A percentile compares a stretch with the other conserved stretches of the same genome.
Evolutionary conservation across 2,888 invertebrate species (phyloP).

Genomic region (Aporophyla lueneburgensis): DNA sequence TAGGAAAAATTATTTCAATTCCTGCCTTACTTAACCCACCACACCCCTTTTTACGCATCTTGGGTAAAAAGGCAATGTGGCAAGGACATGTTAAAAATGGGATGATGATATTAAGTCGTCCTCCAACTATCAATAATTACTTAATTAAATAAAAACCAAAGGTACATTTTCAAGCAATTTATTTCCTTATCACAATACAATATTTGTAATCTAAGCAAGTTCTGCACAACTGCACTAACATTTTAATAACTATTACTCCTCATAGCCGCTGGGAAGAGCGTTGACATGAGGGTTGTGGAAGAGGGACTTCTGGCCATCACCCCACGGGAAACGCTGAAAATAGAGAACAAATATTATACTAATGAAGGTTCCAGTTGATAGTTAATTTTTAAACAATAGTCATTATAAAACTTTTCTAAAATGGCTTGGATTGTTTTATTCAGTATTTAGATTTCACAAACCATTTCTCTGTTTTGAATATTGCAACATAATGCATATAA

Average conservation of each 20-base stretch:
- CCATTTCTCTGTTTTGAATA: neutral
- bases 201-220: conserved; percentile 76
- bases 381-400: neutral
- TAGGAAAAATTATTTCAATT: neutral
- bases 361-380: neutral
- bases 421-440: neutral
- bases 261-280: conserved; percentile 95
- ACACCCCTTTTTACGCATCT: neutral
- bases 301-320: conserved; percentile 96
- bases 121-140: neutral
- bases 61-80: too few species aligned
- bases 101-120: neutral
- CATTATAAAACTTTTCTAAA: neutral
- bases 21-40: neutral
- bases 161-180: conserved; percentile 56
- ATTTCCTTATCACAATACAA: conserved; percentile 78
- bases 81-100: too few species aligned
- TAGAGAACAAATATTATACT: conserved; percentile 29
- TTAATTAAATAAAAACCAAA: neutral
- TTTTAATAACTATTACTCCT: conserved; percentile 81
- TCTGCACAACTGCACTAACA: conserved; percentile 55
- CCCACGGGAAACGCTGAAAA: conserved; percentile 97
- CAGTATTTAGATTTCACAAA: neutral
- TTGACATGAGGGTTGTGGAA: conserved; percentile 97
- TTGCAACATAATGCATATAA: too few species aligned